These are phyloP conservation scores for Cynocephalus volans DNA, from an alignment of 2,113 vertebrate species.

Conservation along the genomic window DNA sequence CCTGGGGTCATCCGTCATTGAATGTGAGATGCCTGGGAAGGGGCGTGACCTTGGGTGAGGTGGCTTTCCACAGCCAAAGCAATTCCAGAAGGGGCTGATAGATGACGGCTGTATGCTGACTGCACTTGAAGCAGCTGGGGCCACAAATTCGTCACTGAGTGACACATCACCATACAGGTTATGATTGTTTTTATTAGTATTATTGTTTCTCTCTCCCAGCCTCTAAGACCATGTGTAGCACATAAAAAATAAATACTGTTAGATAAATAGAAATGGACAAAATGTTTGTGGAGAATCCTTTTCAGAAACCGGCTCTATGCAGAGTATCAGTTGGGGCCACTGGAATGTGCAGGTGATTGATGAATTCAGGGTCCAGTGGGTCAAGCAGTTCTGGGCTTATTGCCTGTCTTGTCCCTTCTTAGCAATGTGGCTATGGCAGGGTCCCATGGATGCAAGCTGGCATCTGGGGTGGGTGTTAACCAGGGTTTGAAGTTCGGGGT, in stretches of 20 bases:
- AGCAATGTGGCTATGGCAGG: background rate
- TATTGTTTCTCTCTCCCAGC: background rate
- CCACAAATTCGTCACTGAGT: background rate
- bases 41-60: background rate
- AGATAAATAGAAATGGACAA: background rate
- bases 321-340: background rate
- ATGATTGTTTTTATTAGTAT: background rate
- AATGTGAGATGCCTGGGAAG: background rate
- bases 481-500: background rate
- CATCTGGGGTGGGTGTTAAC: background rate
- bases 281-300: background rate
- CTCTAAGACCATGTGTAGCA: background rate
- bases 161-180: no score
- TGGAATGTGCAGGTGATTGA: background rate
- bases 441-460: accelerated
- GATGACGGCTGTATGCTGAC: background rate
- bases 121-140: no score
- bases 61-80: background rate
- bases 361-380: background rate
- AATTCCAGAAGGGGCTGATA: background rate
- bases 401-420: background rate
- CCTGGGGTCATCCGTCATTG: background rate
- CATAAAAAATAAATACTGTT: background rate
- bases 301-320: background rate
- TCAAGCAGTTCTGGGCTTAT: no score